These are phyloP conservation scores for Tiphia femorata DNA, from an alignment of 2,888 invertebrate species.

Conservation along the genomic window DNA sequence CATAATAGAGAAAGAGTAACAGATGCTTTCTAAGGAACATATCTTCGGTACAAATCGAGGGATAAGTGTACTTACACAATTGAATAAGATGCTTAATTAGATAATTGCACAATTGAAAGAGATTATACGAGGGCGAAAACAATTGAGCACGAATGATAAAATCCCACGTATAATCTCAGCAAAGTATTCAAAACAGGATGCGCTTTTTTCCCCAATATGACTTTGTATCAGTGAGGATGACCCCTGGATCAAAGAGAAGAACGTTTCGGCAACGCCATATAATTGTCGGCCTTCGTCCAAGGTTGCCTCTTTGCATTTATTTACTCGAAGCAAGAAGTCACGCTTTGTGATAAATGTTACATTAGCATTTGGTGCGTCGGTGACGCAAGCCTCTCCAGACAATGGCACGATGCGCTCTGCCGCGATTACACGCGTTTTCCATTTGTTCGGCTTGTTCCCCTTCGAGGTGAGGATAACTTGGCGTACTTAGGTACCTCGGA, in stretches of 20 bases:
- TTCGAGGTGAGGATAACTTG: neutral
- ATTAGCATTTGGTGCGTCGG: constrained; percentile 33
- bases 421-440: constrained; percentile 18
- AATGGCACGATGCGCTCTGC: constrained; percentile 18
- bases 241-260: constrained; percentile 19
- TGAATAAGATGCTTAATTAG: too few relatives aligned
- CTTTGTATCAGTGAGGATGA: too few relatives aligned
- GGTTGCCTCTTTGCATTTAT: constrained; percentile 36
- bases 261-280: constrained; percentile 20
- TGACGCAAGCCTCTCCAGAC: constrained; percentile 40
- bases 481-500: neutral
- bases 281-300: constrained; percentile 28
- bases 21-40: too few relatives aligned
- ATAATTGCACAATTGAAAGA: too few relatives aligned
- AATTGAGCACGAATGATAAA: too few relatives aligned
- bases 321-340: constrained; percentile 25
- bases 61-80: too few relatives aligned
- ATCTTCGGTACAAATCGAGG: too few relatives aligned
- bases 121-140: too few relatives aligned
- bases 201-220: too few relatives aligned
- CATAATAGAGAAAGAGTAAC: too few relatives aligned
- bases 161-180: too few relatives aligned
- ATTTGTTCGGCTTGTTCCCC: constrained; percentile 13
- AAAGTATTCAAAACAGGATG: too few relatives aligned
- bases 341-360: constrained; percentile 34